Base-by-base conservation (phyloP, 2,888 invertebrate genomes). In the Taenaris catops region DNA sequence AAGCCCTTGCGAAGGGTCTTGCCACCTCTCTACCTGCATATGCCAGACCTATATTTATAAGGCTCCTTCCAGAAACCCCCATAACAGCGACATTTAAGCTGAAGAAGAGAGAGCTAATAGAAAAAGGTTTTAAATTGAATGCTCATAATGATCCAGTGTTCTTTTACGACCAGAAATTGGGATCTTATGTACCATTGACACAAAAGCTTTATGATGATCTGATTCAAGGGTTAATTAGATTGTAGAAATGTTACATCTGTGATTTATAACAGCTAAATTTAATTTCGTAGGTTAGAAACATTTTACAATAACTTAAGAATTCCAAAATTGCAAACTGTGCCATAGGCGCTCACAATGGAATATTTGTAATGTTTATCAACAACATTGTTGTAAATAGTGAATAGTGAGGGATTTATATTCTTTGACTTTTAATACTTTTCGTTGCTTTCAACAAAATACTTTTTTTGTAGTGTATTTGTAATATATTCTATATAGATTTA, bases 71-170 rank as follows among this genome's bases (percentile, higher is more conserved):
- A 5, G 87, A 91, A 48, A 89, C 97, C 4, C 96, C 96, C 0
- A 70, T 94, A 24, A 95, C 94, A 1, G 91, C 92, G 28, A 99
- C 99, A 0, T 98, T 94, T 66, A 99, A 99, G 78, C 73, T 98
- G 49, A 95, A 95, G 65, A 99, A 99, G 74, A 91, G 91, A n/a
- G 93, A 95, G 49, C 78, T 98, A 10, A 93, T 95, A 60, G 87
- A 91, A 34, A 94, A 97, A 55, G 95, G 93, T 0, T 98, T 91
- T 58, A 87, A 96, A 41, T 59, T 91, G 4, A 71, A 67, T 2
- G 66, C 88, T 46, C 73, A 92, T 8, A 83, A 87, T 21, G 96
- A 96, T 68, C 89, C 90, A 1, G 61, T 97, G 17, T 97, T 89
- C 65, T 93, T 93, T 56, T 72, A 86, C 36, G 84, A 87, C 32